Conservation (phyloP, 2,113 vertebrate genomes). For the Sapayoa aenigma region DNA sequence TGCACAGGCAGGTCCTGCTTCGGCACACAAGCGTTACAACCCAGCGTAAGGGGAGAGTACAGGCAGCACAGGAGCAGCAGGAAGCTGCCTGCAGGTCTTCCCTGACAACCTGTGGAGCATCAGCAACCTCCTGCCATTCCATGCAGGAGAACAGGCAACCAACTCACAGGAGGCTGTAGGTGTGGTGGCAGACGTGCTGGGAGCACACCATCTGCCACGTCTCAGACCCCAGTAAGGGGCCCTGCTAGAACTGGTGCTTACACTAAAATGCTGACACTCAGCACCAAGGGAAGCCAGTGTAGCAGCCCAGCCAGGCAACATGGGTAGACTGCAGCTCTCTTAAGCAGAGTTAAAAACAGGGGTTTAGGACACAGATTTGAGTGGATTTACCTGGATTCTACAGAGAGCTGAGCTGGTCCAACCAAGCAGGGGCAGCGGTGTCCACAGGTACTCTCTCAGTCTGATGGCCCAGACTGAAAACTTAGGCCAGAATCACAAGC, state of each 20-base stretch:
- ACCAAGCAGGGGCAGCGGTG: not conserved
- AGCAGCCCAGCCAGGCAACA: not conserved
- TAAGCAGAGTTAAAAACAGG: not conserved
- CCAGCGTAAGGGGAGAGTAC: not conserved
- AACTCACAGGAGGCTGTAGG: not conserved
- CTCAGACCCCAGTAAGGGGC: not conserved
- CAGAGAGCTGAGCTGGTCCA: not conserved
- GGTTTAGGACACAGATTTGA: not conserved
- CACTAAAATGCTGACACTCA: not conserved
- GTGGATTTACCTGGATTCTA: not conserved
- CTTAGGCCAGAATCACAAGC: not conserved
- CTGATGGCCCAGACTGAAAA: not conserved
- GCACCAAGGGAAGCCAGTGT: too few species aligned
- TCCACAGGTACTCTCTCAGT: not conserved
- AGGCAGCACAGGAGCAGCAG: not conserved
- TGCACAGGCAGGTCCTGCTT: not conserved
- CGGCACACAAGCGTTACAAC: not conserved
- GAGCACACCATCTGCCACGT: fast-evolving
- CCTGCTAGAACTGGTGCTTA: not conserved
- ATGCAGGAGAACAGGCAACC: fast-evolving
- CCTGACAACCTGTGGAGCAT: fast-evolving
- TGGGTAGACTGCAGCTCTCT: not conserved
- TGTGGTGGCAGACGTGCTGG: not conserved
- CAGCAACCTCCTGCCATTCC: fast-evolving
- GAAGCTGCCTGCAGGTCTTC: not conserved